Conservation (phyloP, 2,797 vertebrate species). For the Enteromius radiatus region DNA sequence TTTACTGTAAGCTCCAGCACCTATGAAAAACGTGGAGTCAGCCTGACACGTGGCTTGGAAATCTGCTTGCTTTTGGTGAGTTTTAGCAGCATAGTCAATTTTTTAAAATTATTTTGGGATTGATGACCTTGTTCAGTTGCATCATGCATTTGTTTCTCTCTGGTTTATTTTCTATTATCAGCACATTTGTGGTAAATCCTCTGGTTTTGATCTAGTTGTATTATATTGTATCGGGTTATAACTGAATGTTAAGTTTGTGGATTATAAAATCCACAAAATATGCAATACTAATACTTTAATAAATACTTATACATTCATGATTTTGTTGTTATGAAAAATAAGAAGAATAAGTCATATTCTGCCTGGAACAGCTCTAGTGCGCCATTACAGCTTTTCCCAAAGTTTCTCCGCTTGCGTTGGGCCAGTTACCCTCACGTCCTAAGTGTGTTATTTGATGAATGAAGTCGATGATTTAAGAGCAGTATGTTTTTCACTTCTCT, state of each 20-base stretch:
- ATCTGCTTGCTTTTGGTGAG: constrained; percentile 50
- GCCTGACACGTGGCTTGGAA: constrained; percentile 42
- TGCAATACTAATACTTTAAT: background rate
- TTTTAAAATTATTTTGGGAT: background rate
- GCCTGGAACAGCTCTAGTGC: background rate
- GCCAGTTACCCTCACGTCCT: constrained; percentile 1
- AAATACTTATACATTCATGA: background rate
- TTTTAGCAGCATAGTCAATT: constrained; percentile 43
- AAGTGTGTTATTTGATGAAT: constrained; percentile 1
- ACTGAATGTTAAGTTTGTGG: background rate
- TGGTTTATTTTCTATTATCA: constrained; percentile 17
- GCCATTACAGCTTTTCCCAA: background rate
- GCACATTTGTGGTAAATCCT: background rate
- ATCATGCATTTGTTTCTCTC: background rate
- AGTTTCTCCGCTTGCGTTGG: background rate
- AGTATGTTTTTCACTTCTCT: constrained; percentile 8
- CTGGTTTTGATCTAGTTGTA: background rate
- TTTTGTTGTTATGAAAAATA: background rate
- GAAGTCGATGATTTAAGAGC: constrained; percentile 21
- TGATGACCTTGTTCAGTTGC: constrained; percentile 35
- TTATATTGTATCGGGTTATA: background rate
- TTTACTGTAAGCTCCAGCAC: constrained; percentile 15
- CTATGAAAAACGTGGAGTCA: constrained; percentile 46
- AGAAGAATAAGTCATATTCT: background rate
- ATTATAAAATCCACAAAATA: background rate